Percentiles rank a stretch among this genome's conserved stretches.
These are phyloP conservation scores for Musca vetustissima DNA, from an alignment of 1,140 invertebrate species.

Conservation along the genomic window DNA sequence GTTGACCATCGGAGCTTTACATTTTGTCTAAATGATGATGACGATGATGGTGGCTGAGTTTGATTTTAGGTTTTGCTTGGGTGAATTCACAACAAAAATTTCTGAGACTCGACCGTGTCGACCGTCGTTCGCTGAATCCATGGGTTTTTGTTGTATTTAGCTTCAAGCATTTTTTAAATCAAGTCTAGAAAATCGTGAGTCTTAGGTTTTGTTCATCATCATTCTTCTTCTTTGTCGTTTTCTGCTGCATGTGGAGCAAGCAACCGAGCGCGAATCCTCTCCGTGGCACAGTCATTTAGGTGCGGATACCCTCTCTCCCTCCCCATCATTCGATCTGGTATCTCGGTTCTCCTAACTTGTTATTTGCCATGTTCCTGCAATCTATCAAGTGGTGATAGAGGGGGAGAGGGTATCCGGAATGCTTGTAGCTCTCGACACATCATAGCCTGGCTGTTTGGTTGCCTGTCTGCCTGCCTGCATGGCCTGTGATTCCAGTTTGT, in stretches of 20 bases:
- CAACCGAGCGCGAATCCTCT: neutral
- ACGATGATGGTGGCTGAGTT: neutral
- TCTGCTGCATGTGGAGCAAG: neutral
- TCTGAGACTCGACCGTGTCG: neutral
- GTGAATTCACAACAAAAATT: neutral
- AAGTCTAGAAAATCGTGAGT: conserved; percentile 11
- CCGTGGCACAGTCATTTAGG: neutral
- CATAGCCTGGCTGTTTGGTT: neutral
- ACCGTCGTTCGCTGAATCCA: neutral
- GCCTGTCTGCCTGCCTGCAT: too few relatives aligned
- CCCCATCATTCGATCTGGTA: too few relatives aligned
- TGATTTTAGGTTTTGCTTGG: conserved; percentile 12
- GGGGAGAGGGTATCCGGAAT: too few relatives aligned
- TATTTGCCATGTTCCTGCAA: neutral
- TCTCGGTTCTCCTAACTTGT: too few relatives aligned
- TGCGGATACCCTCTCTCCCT: neutral
- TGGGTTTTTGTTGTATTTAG: conserved; percentile 2
- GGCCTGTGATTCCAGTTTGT: conserved; percentile 12
- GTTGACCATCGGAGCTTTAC: neutral
- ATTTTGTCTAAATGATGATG: neutral
- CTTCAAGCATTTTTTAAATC: neutral
- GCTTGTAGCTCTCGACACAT: neutral
- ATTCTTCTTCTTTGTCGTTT: neutral
- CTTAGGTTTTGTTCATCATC: neutral
- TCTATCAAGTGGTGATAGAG: too few relatives aligned